Conservation (phyloP, 2,888 invertebrate species). For the Halictus quadricinctus region DNA sequence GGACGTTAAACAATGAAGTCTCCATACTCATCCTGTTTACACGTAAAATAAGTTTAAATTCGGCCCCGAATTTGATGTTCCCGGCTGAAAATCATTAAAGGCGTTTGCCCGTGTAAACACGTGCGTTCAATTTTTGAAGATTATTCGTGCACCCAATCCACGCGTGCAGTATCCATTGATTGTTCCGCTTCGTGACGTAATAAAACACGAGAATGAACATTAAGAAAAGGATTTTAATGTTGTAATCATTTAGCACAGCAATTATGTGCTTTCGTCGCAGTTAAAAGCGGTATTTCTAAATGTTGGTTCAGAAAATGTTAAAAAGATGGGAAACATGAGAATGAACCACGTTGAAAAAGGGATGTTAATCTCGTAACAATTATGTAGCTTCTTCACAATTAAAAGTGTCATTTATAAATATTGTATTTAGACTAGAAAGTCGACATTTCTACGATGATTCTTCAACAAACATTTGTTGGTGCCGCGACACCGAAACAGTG, state of each 20-base stretch:
- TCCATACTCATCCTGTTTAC: constrained; percentile 26
- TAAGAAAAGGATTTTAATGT: no score
- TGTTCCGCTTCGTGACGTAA: neutral
- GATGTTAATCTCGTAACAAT: neutral
- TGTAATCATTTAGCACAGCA: no score
- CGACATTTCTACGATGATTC: neutral
- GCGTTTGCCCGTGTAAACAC: constrained; percentile 32
- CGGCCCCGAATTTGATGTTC: neutral
- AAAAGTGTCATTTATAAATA: neutral
- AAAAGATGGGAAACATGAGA: neutral
- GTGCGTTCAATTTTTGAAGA: constrained; percentile 34
- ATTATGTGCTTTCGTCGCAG: no score
- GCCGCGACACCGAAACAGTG: neutral
- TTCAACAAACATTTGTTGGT: neutral
- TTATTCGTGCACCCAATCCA: constrained; percentile 24
- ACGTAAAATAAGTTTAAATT: constrained; percentile 52
- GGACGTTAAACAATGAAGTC: constrained; percentile 49
- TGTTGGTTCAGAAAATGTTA: neutral
- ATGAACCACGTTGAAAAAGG: neutral
- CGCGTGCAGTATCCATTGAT: neutral
- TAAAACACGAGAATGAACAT: no score
- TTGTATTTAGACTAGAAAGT: neutral
- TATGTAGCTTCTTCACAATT: neutral
- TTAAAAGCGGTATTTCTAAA: no score
- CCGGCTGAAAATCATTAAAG: constrained; percentile 15